Base-by-base conservation (phyloP, 2,113 vertebrate genomes). In the Stigmatopora argus region DNA sequence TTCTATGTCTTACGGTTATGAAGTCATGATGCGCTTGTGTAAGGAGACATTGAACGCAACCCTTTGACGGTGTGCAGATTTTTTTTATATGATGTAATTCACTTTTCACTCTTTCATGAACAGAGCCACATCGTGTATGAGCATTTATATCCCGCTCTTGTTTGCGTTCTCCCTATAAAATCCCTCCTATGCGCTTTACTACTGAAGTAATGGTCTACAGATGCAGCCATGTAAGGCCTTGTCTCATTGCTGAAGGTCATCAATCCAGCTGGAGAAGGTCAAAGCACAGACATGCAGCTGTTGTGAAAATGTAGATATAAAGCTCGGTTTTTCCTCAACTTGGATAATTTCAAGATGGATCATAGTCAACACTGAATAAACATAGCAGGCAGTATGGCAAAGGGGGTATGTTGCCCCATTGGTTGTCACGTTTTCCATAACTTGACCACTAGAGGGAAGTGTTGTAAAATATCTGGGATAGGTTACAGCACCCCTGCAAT, bases 161-260 rank as follows among this genome's bases (percentile, higher is more conserved):
- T 55, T 55, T 55, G 53, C 13, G 11, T 26, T 55, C 4, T 55
- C 13, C 12, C 7, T 4, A 4, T 52, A 52, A 21, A 4, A 7
- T 19, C 2, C 45, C 45, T 23, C 3, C 1, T 26, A 15, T 34
- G 4, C 23, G 18, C 4, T 65, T 4, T 4, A 64, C 17, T 3
- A 10, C 7, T 41, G 38, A 8, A 77, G 62, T 67, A 45, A 53
- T 76, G 69, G 61, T 64, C 13, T 64, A 17, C 17, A 46, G 45
- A 71, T 68, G 72, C 47, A 77, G 74, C 52, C 68, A 61, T 74
- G 62, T 66, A 60, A 31, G 78, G 48, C 71, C 70, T 65, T 9
- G 51, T 55, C 57, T 76, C 46, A 2, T 15, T 11, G 69, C 0
- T 87, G 70, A 88, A 88, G 83, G 87, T 87, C 78, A 81, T 73